These are phyloP conservation scores for Ceraclea dissimilis DNA, from an alignment of 2,888 invertebrate species.

Conservation along the genomic window DNA sequence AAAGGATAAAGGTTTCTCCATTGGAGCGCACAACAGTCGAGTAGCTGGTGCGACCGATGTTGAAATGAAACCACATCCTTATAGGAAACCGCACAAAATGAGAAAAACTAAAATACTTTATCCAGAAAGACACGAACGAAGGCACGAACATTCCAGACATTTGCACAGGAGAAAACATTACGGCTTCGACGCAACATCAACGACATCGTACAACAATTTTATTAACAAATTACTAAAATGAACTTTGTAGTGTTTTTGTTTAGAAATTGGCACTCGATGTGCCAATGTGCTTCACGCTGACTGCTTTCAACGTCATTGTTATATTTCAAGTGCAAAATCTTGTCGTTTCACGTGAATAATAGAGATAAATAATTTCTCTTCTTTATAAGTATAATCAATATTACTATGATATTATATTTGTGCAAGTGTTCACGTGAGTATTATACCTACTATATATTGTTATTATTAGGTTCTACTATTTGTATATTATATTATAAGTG, in stretches of 20 bases:
- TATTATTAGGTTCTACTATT: too few species aligned
- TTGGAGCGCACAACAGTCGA: constrained; percentile 52
- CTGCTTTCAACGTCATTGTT: neutral
- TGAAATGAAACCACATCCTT: constrained; percentile 25
- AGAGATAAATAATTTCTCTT: too few species aligned
- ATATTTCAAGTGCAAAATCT: neutral
- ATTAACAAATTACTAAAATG: constrained; percentile 58
- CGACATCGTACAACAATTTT: too few species aligned
- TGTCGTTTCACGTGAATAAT: neutral
- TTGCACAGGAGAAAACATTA: constrained; percentile 36
- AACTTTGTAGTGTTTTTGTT: constrained; percentile 32
- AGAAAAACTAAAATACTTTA: too few species aligned
- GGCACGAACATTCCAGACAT: constrained; percentile 43
- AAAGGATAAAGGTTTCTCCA: constrained; percentile 49
- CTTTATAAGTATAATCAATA: too few species aligned
- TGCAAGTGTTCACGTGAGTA: too few species aligned
- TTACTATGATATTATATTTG: too few species aligned
- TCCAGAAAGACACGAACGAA: constrained; percentile 28
- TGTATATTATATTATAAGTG: too few species aligned
- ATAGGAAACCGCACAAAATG: constrained; percentile 24
- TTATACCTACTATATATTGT: too few species aligned
- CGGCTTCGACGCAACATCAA: constrained; percentile 1
- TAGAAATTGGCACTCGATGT: neutral
- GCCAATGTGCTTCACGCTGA: neutral
- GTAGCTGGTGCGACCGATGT: constrained; percentile 41